Conservation (phyloP, 2,113 vertebrate genomes). For the Cottus gobio region DNA sequence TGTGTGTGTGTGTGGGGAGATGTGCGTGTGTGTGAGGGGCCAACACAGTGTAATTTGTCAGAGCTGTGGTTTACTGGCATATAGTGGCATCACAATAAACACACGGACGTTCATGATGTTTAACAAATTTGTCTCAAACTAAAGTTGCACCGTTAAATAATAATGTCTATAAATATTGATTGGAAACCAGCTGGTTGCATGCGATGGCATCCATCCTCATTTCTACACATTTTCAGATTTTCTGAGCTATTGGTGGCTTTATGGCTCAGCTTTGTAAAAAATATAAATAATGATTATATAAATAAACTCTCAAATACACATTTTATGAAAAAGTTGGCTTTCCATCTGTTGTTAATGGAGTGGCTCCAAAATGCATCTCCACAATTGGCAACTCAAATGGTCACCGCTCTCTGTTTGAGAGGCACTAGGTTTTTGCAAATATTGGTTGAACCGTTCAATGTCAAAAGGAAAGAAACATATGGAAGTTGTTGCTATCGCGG, state of each 20-base stretch:
- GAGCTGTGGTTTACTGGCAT: constrained; percentile 41
- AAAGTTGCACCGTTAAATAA: neutral
- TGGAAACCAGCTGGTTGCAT: constrained; percentile 1
- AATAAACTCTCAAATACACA: constrained; percentile 5
- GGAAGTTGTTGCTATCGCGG: constrained; percentile 27
- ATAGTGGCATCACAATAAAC: too few relatives aligned
- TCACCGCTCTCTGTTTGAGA: constrained; percentile 38
- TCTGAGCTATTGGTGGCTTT: constrained; percentile 34
- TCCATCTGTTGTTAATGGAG: constrained; percentile 57
- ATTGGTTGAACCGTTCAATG: constrained; percentile 54
- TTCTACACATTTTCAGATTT: constrained; percentile 38
- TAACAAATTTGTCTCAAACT: too few relatives aligned
- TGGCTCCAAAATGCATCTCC: constrained; percentile 51
- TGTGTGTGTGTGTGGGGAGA: constrained; percentile 38
- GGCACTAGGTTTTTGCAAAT: constrained; percentile 47
- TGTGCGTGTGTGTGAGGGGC: constrained; percentile 30
- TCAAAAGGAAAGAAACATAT: constrained; percentile 46
- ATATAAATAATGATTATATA: neutral
- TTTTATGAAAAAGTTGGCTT: constrained; percentile 59
- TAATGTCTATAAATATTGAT: neutral
- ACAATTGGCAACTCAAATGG: constrained; percentile 47
- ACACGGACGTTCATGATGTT: too few relatives aligned
- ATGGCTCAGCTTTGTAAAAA: constrained; percentile 30
- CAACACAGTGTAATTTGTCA: constrained; percentile 60
- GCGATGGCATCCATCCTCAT: constrained; percentile 29